Percentiles rank a stretch among this genome's conserved stretches.
phyloP scores from a whole-genome alignment of 2,888 invertebrate genomes.

The Ptycholaimellus sp. region DNA sequence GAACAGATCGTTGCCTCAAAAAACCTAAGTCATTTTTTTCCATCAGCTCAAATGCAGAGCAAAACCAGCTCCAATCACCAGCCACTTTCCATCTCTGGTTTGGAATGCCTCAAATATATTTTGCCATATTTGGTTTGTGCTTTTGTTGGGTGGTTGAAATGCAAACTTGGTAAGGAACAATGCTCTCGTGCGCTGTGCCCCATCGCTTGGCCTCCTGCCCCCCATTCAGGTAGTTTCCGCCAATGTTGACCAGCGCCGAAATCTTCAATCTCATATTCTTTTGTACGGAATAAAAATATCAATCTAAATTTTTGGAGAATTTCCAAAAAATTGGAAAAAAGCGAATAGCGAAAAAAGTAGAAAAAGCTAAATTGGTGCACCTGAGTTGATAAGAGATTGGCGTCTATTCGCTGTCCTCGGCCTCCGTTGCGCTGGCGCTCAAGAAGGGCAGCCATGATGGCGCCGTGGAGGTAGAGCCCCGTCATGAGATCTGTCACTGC shows the following conservation, averaged over 20 bases:
- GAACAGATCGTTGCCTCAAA: constrained; percentile 62
- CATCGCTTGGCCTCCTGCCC: constrained; percentile 49
- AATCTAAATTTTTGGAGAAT: too few species aligned
- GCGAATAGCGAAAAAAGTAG: too few species aligned
- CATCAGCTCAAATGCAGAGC: too few species aligned
- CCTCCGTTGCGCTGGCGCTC: constrained; percentile 52
- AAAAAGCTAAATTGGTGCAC: constrained; percentile 17
- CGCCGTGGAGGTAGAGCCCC: constrained; percentile 75
- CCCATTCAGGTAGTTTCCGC: constrained; percentile 64
- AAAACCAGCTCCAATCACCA: constrained; percentile 67
- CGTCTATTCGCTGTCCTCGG: constrained; percentile 69
- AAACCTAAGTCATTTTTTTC: too few species aligned
- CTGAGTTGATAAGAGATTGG: constrained; percentile 74
- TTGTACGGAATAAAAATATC: too few species aligned
- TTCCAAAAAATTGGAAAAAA: neutral
- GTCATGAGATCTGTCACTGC: constrained; percentile 77
- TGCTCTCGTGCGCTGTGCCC: constrained; percentile 79
- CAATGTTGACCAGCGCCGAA: constrained; percentile 61
- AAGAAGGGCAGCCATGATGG: constrained; percentile 66
- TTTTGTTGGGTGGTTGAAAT: too few species aligned
- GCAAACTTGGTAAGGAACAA: constrained; percentile 90
- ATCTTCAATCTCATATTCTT: constrained; percentile 28
- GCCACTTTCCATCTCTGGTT: constrained; percentile 48
- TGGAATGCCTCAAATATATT: constrained; percentile 38
- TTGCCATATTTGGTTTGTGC: neutral